Conservation (phyloP, 2,888 invertebrate species). For the Lochmaea crataegi region DNA sequence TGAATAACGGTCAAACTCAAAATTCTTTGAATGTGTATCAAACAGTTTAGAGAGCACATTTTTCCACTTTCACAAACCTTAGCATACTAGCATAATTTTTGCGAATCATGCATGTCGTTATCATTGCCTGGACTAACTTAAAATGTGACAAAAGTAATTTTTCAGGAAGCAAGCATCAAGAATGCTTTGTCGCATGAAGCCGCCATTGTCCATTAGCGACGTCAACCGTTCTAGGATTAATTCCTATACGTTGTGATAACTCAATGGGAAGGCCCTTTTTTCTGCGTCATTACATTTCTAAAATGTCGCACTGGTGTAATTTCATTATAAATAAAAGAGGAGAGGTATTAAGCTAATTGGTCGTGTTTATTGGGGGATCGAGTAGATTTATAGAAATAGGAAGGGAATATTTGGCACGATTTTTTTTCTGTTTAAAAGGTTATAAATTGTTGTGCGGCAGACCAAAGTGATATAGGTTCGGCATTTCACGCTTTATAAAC, state of each 20-base stretch:
- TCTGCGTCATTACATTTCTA: constrained; percentile 57
- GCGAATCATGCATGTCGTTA: too few relatives aligned
- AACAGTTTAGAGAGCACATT: too few relatives aligned
- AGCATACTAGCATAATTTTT: too few relatives aligned
- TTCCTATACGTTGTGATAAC: constrained; percentile 40
- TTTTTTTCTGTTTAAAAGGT: neutral
- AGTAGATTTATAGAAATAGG: constrained; percentile 30
- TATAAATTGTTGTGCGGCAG: constrained; percentile 10
- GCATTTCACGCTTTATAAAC: neutral
- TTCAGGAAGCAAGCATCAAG: constrained; percentile 33
- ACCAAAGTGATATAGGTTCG: constrained; percentile 7
- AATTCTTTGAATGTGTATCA: too few relatives aligned
- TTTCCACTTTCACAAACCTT: too few relatives aligned
- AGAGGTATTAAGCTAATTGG: constrained; percentile 47
- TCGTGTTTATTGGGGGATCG: constrained; percentile 36
- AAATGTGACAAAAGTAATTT: constrained; percentile 38
- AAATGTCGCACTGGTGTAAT: constrained; percentile 53
- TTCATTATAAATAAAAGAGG: constrained; percentile 50
- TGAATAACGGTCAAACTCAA: too few relatives aligned
- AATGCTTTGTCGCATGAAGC: constrained; percentile 45
- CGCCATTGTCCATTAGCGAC: constrained; percentile 56
- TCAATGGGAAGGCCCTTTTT: constrained; percentile 48
- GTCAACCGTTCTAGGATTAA: constrained; percentile 35
- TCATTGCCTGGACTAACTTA: neutral
- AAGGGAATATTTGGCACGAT: constrained; percentile 12